phyloP scores from a whole-genome alignment of 2,888 invertebrate species.

The Sericinus montela region DNA sequence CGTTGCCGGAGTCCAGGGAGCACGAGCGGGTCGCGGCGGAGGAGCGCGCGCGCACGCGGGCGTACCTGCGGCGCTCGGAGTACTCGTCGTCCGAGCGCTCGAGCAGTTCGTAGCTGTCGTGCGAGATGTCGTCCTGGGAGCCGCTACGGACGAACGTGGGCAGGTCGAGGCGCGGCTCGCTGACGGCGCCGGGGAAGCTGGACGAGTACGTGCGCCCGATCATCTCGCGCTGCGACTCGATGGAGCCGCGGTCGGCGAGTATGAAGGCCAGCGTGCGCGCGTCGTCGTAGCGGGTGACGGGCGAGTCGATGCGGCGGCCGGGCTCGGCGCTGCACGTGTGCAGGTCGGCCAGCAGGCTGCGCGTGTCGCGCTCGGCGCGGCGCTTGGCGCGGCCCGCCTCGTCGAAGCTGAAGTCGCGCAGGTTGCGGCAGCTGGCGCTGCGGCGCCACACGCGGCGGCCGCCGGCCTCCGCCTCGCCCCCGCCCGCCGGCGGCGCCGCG shows the following conservation, averaged over 20 bases:
- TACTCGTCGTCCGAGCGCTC: slow-evolving; percentile 86
- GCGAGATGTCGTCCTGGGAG: slow-evolving; percentile 92
- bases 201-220: slow-evolving; percentile 88
- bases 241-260: slow-evolving; percentile 69
- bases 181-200: slow-evolving; percentile 90
- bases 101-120: slow-evolving; percentile 92
- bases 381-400: slow-evolving; percentile 83
- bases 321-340: slow-evolving; percentile 47
- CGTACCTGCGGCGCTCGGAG: slow-evolving; percentile 51
- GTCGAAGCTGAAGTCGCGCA: slow-evolving; percentile 88
- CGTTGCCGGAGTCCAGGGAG: slow-evolving; percentile 88
- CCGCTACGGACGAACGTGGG: slow-evolving; percentile 81
- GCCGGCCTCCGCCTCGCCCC: slow-evolving; percentile 28
- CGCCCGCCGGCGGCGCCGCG: slow-evolving; percentile 42
- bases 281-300: slow-evolving; percentile 86
- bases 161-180: slow-evolving; percentile 83
- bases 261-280: slow-evolving; percentile 63
- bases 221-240: slow-evolving; percentile 84
- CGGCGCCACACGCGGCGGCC: slow-evolving; percentile 84
- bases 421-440: slow-evolving; percentile 90
- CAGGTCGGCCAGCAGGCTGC: slow-evolving; percentile 53
- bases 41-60: slow-evolving; percentile 48
- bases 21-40: slow-evolving; percentile 81
- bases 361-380: slow-evolving; percentile 43
- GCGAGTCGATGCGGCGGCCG: slow-evolving; percentile 80